Evolutionary conservation across 2,113 vertebrate genomes (phyloP), one percentile per base, ranked within the genome.

Genomic region (Vombatus ursinus): DNA sequence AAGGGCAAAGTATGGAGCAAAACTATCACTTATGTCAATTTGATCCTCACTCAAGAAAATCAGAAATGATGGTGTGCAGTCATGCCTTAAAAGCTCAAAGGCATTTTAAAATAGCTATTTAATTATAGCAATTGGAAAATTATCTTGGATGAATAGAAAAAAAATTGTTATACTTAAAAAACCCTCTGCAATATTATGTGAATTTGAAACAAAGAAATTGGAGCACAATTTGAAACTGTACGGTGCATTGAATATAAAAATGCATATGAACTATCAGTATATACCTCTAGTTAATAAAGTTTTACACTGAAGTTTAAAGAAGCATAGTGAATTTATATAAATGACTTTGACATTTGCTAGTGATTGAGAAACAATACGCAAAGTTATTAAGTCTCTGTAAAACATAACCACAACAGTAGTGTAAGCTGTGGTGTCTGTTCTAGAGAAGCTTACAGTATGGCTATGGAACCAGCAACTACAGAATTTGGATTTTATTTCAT

Each of bases 101-200:
- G 61, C 37, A 50, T 96, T 49, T 84, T 48, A 50, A 92, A 89
- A 51, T 7, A 92, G 37, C 48, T 44, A 90, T 92, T 96, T 96
- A 49, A 49, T 90, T 61, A 96, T 52, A 94, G 91, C 92, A 50
- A 47, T 0, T 52, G 25, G 49, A 90, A 50, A 68, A 49, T 49
- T 49, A 28, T 49, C 9, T 28, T 90, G 49, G 90, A 90, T 90
- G 49, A 50, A 50, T 1, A 61, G 47, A 37, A 37, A 94, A 94
- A 57, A 93, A 51, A 48, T 50, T 61, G 9, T 51, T 91, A 3
- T 50, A 25, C 14, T 90, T 89, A 89, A 84, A 52, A 68, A 54
- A 24, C 44, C n/a, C 31, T 94, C 22, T 95, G 53, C 0, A 24
- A 68, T 44, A 16, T 24, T 93, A 90, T 47, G 10, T 47, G 47